Base-by-base conservation (phyloP, 1,140 invertebrate genomes). In the Zaprionus africanus region DNA sequence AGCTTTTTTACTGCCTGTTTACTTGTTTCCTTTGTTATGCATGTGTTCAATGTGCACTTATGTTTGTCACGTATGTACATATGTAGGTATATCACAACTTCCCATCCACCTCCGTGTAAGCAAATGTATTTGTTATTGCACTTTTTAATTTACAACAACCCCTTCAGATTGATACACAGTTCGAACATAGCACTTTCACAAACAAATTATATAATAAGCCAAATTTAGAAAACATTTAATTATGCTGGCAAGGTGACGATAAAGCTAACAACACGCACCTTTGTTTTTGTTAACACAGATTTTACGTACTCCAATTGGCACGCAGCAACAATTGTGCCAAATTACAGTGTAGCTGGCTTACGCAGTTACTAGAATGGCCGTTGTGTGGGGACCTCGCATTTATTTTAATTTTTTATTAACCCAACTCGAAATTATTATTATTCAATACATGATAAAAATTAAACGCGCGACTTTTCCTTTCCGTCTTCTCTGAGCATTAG, bases 201-300 rank as follows among this genome's bases (percentile, higher is more conserved):
- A 26, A 51, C 9, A 34, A 66, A 76, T 86, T 86, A 86, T 88
- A 88, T 86, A 86, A 86, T 74, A 75, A 69, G 49, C 53, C 65
- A 77, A 65, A 74, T 63, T 69, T 83, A 63, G 82, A 88, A 60
- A 88, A 69, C 65, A 77, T 75, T 72, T 53, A 80, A 65, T 65
- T 77, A 54, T 76, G 68, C 65, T 54, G 43, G 13, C 6, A 19
- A n/a, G 36, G 17, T 68, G 59, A 59, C 38, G 58, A 31, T n/a
- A 41, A 38, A 31, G 28, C 58, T 51, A 56, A 72, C 49, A 78
- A 88, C 73, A 80, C 74, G 74, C 83, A 86, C 83, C 84, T 86
- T 86, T 86, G 38, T 67, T 82, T 86, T 86, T 78, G 70, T 76
- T 86, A 88, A 79, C 83, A 87, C 84, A 83, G 83, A 83, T 80